A percentile compares a stretch with the other conserved stretches of the same genome.
Conservation (phyloP, 2,888 invertebrate genomes). For the Phasia obesa region DNA sequence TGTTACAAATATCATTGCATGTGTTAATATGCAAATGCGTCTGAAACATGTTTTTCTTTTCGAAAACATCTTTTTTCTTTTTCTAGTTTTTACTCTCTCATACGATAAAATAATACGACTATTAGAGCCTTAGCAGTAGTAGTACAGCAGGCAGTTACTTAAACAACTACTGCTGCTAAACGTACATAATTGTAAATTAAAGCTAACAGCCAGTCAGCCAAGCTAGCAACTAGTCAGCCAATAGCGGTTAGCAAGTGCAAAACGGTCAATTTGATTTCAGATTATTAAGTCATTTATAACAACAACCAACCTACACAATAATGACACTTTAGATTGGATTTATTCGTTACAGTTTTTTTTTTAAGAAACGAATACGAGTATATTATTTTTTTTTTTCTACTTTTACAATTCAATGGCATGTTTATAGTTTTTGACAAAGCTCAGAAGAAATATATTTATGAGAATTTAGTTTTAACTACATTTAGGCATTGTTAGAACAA, state of each 20-base stretch:
- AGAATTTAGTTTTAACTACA: too few species aligned
- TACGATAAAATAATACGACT: neutral
- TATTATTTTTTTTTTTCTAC: neutral
- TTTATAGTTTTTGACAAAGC: slow-evolving; percentile 63
- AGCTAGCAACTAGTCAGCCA: slow-evolving; percentile 43
- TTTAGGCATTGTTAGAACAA: too few species aligned
- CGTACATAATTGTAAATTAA: slow-evolving; percentile 51
- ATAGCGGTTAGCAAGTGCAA: slow-evolving; percentile 69
- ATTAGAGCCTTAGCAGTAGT: slow-evolving; percentile 11
- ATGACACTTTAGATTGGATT: slow-evolving; percentile 65
- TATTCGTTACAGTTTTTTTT: neutral
- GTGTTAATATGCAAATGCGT: slow-evolving; percentile 73
- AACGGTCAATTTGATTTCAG: slow-evolving; percentile 71
- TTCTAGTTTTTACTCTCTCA: neutral
- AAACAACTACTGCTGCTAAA: slow-evolving; percentile 43
- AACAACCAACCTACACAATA: slow-evolving; percentile 69
- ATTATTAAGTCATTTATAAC: slow-evolving; percentile 71
- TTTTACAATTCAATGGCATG: slow-evolving; percentile 63
- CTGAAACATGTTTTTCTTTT: slow-evolving; percentile 57
- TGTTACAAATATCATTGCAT: slow-evolving; percentile 68
- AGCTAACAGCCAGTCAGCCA: slow-evolving; percentile 42
- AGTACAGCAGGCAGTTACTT: neutral
- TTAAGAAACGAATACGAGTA: neutral
- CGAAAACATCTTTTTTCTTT: slow-evolving; percentile 52
- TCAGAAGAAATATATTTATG: too few species aligned